These are phyloP conservation scores for Pteropus alecto DNA, from an alignment of 2,113 vertebrate species.

Conservation along the genomic window DNA sequence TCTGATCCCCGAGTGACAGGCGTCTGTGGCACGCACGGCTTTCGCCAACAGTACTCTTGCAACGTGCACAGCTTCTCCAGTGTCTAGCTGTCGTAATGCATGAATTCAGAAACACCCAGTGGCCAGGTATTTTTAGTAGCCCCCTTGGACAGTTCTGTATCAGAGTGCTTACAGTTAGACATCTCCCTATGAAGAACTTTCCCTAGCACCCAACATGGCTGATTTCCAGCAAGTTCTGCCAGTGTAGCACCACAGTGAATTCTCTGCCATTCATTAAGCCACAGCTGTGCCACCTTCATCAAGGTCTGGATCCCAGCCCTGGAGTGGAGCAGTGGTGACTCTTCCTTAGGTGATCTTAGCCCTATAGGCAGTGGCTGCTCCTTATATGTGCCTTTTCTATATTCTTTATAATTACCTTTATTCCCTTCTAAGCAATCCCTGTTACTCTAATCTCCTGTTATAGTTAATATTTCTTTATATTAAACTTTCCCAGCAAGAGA, in stretches of 20 bases:
- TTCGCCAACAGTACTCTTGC: not conserved
- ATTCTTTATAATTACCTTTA: slow-evolving; percentile 1
- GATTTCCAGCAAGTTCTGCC: not conserved
- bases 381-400: not conserved
- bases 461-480: slow-evolving; percentile 1
- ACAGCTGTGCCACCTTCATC: not conserved
- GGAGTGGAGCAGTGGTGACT: no score
- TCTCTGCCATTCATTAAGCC: not conserved
- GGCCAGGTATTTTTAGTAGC: not conserved
- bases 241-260: not conserved
- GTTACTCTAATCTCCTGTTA: not conserved
- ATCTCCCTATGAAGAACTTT: not conserved
- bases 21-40: not conserved
- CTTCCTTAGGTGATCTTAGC: not conserved
- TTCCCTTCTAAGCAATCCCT: not conserved
- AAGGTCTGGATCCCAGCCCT: not conserved
- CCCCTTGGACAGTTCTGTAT: not conserved
- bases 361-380: not conserved
- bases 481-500: not conserved
- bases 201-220: not conserved
- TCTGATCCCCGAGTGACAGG: not conserved
- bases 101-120: not conserved
- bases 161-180: not conserved
- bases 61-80: not conserved
- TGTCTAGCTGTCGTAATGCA: not conserved